Evolutionary conservation across 2,113 vertebrate genomes (phyloP), one percentile per base, ranked within the genome.

Genomic region (Tursiops truncatus): DNA sequence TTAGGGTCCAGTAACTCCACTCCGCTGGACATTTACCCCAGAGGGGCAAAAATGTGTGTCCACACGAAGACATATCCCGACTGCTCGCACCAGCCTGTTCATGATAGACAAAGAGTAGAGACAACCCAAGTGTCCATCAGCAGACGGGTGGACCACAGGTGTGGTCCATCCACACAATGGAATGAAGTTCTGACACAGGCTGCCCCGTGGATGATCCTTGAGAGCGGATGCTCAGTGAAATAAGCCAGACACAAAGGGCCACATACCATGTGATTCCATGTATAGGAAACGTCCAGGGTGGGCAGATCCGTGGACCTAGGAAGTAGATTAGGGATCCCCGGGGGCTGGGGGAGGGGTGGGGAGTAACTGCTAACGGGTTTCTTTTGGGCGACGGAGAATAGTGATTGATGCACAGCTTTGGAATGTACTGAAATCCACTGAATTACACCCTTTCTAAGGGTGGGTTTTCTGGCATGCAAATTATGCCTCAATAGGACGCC

Each of bases 401-500:
- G 33, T 63, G 56, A 63, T 13, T 0, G 31, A 10, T 21, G 17
- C 41, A 4, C 41, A 6, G 23, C 14, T 62, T 28, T 38, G 53
- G 33, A 88, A 53, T 8, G 53, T 26, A 47, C 53, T 31, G 23
- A 33, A 62, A 80, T 47, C 9, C 33, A 33, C 53, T 67, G 47
- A 60, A 17, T 31, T 56, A 10, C 25, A 8, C 5, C 33, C 50
- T 31, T 23, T 25, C 31, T 13, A 2, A 71, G 84, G 41, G 74
- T 50, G 65, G 60, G 28, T 31, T 63, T 53, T 65, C 36, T 14
- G 13, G 44, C 14, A 18, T 10, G 53, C 47, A 36, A 73, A n/a
- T 53, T 44, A 8, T 1, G 9, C 65, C 79, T 77, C 33, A 10
- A 0, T 1, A 77, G 47, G 18, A 2, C 1, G 11, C 50, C 18